A percentile compares a stretch with the other conserved stretches of the same genome.
Conservation (phyloP, 2,797 vertebrate species). For the Thamnophis elegans region DNA sequence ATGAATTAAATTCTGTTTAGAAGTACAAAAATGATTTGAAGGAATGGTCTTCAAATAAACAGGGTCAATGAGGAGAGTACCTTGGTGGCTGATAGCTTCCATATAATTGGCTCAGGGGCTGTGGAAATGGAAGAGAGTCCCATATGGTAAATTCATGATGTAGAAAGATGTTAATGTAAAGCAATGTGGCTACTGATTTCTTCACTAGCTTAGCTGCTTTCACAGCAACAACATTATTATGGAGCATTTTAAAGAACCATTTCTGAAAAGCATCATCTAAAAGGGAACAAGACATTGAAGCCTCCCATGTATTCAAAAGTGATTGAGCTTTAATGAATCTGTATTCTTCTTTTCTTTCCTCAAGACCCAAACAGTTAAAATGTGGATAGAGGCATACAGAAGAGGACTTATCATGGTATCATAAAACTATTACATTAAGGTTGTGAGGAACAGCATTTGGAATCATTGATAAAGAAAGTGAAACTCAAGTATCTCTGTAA, state of each 20-base stretch:
- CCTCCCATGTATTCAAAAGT: not conserved
- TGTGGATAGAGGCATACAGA: not conserved
- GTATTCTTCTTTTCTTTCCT: not conserved
- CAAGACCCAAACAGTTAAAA: not conserved
- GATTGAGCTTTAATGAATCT: not conserved
- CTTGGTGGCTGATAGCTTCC: not conserved
- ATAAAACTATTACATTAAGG: not conserved
- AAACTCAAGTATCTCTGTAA: not conserved
- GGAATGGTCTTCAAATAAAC: not conserved
- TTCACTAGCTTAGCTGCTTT: not conserved
- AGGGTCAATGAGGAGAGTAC: not conserved
- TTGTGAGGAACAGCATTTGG: not conserved
- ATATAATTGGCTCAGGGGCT: not conserved
- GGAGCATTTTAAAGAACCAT: not conserved
- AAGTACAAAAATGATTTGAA: not conserved
- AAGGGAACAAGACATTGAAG: not conserved
- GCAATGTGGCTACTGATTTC: not conserved
- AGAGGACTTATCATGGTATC: not conserved
- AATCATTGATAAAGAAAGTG: not conserved
- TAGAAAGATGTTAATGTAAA: not conserved
- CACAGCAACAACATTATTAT: not conserved
- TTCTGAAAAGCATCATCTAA: not conserved
- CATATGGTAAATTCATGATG: not conserved
- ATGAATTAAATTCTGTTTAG: conserved; percentile 1
- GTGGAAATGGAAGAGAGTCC: not conserved